phyloP scores from a whole-genome alignment of 2,888 invertebrate species.

The Esperia sulphurella region DNA sequence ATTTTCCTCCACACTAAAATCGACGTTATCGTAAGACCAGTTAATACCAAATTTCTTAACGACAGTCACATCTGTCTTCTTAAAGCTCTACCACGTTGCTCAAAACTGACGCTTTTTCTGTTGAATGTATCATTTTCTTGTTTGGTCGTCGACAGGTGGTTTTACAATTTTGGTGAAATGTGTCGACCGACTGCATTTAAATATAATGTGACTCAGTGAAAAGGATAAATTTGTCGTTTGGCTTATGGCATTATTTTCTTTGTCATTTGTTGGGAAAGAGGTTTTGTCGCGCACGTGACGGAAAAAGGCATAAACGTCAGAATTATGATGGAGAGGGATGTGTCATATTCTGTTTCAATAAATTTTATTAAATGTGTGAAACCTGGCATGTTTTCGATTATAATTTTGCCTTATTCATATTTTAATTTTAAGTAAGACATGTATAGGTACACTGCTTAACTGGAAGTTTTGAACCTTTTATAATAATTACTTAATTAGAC shows the following conservation, averaged over 20 bases:
- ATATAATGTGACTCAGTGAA: conserved; percentile 55
- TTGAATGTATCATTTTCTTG: conserved; percentile 23
- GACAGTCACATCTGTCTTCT: not conserved
- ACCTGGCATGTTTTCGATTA: too few species aligned
- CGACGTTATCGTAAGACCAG: conserved; percentile 9
- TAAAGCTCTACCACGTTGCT: conserved; percentile 11
- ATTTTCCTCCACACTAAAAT: conserved; percentile 21
- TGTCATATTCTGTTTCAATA: too few species aligned
- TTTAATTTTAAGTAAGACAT: too few species aligned
- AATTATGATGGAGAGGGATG: too few species aligned
- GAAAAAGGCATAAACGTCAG: too few species aligned
- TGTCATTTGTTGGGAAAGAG: conserved; percentile 25
- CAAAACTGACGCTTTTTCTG: conserved; percentile 27
- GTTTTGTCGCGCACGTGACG: not conserved
- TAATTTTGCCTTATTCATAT: too few species aligned
- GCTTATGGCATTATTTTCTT: conserved; percentile 32
- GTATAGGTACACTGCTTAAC: too few species aligned
- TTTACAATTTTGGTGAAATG: conserved; percentile 46
- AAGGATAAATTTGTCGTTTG: conserved; percentile 53
- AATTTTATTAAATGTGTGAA: too few species aligned
- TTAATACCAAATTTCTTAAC: not conserved
- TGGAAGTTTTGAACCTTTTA: too few species aligned
- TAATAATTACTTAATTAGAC: too few species aligned
- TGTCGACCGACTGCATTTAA: conserved; percentile 55
- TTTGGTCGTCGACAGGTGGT: conserved; percentile 39